These are phyloP conservation scores for Eriosoma lanigerum DNA, from an alignment of 1,140 invertebrate genomes.

Conservation along the genomic window DNA sequence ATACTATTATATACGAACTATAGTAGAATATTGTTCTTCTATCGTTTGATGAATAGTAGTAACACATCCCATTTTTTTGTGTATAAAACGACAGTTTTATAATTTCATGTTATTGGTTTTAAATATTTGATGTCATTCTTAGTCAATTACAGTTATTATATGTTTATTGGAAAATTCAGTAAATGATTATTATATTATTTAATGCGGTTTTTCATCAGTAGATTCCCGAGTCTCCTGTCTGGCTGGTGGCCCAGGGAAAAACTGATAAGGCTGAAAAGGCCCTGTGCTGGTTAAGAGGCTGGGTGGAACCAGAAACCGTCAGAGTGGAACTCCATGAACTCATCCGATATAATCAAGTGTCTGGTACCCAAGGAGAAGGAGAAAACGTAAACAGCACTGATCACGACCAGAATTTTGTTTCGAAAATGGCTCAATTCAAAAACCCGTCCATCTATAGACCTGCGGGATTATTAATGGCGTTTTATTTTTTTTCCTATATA, in stretches of 20 bases:
- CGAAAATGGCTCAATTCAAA: not conserved
- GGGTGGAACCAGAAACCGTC: constrained; percentile 60
- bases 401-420: not conserved
- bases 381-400: not conserved
- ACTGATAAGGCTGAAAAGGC: constrained; percentile 60
- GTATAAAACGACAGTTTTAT: too few relatives aligned
- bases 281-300: constrained; percentile 62
- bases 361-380: not conserved
- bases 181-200: too few relatives aligned
- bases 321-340: constrained; percentile 60
- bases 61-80: too few relatives aligned
- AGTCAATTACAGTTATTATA: too few relatives aligned
- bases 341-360: constrained; percentile 54
- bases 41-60: too few relatives aligned
- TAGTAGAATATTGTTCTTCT: too few relatives aligned
- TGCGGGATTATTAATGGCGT: not conserved
- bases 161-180: too few relatives aligned
- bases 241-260: constrained; percentile 62
- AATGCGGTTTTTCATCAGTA: too few relatives aligned
- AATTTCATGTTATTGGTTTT: too few relatives aligned
- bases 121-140: too few relatives aligned
- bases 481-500: not conserved
- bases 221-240: constrained; percentile 70
- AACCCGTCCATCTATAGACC: constrained; percentile 15
- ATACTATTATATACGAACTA: too few relatives aligned